These are phyloP conservation scores for Anarrhichthys ocellatus DNA, from an alignment of 2,113 vertebrate species.

Conservation along the genomic window DNA sequence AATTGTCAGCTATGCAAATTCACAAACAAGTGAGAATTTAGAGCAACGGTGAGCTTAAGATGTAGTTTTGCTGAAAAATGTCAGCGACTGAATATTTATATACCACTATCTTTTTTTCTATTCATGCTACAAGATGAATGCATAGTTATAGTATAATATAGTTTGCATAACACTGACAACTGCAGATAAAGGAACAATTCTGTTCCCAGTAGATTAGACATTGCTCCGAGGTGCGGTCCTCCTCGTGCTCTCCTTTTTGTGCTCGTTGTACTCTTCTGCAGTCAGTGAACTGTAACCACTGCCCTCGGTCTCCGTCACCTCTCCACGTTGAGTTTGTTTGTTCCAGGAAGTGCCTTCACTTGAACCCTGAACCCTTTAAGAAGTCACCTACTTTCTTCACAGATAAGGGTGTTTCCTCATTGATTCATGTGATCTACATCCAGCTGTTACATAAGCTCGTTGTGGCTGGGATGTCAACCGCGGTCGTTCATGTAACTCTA, in stretches of 20 bases:
- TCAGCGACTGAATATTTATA: background rate
- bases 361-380: conserved; percentile 56
- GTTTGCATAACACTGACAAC: conserved; percentile 27
- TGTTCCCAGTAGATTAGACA: conserved; percentile 45
- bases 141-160: background rate
- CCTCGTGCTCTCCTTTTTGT: conserved; percentile 19
- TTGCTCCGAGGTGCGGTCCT: conserved; percentile 45
- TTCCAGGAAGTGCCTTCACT: conserved; percentile 60
- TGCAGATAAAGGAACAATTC: conserved; percentile 32
- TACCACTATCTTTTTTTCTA: background rate
- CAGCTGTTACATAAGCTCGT: conserved; percentile 57
- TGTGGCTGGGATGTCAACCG: conserved; percentile 36
- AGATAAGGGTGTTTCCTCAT: conserved; percentile 57
- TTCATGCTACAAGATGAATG: conserved; percentile 5
- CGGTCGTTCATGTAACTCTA: conserved; percentile 31
- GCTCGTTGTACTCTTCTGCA: conserved; percentile 30
- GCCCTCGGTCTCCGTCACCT: conserved; percentile 38
- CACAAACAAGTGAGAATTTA: background rate
- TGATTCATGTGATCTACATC: conserved; percentile 56
- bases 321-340: conserved; percentile 52
- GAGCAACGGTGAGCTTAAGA: background rate
- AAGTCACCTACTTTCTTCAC: conserved; percentile 33
- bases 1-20: background rate
- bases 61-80: background rate
- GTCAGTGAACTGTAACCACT: conserved; percentile 62